phyloP scores from a whole-genome alignment of 2,888 invertebrate species.

The Diadromus collaris region DNA sequence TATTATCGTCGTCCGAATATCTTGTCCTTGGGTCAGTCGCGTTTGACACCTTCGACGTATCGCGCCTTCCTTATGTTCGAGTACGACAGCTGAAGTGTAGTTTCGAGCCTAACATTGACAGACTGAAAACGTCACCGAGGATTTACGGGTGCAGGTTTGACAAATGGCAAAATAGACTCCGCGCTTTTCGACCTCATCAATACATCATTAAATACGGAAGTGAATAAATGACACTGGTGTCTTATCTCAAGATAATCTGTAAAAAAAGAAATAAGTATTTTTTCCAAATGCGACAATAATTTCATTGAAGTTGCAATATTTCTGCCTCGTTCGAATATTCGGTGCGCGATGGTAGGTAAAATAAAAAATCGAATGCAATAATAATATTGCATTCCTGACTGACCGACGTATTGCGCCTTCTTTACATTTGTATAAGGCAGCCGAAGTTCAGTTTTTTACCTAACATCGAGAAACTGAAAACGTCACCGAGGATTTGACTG shows the following conservation, averaged over 20 bases:
- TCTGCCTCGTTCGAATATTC: background rate
- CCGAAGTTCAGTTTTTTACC: background rate
- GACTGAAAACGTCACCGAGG: background rate
- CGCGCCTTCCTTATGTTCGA: constrained; percentile 1
- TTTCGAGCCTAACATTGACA: background rate
- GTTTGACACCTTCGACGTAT: constrained; percentile 74
- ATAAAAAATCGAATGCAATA: no score
- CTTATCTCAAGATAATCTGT: background rate
- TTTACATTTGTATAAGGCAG: background rate
- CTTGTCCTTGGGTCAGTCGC: constrained; percentile 73
- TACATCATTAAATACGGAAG: background rate
- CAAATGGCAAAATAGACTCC: background rate
- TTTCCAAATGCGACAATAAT: background rate
- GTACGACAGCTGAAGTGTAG: background rate
- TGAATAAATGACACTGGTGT: background rate
- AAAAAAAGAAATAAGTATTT: background rate
- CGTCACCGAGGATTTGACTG: background rate
- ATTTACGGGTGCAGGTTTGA: background rate
- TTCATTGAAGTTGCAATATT: background rate
- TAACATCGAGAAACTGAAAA: background rate
- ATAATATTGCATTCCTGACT: no score
- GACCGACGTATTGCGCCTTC: constrained; percentile 57
- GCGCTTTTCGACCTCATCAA: no score
- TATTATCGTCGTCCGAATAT: constrained; percentile 58
- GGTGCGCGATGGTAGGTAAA: background rate